Percentiles rank a stretch among this genome's conserved stretches.
Conservation (phyloP, 2,113 vertebrate species). For the Chiloscyllium plagiosum region DNA sequence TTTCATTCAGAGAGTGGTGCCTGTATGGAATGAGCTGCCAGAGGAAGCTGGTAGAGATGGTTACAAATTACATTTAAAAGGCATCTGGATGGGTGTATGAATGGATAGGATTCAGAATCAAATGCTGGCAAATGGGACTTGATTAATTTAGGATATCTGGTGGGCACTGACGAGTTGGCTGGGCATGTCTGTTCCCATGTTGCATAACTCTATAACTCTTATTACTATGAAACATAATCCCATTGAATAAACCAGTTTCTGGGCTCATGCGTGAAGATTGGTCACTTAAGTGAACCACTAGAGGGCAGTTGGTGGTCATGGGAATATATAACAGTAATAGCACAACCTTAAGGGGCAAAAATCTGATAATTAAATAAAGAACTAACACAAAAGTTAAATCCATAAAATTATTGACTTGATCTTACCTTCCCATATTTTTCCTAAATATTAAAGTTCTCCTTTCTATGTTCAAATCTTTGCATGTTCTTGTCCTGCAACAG, state of each 20-base stretch:
- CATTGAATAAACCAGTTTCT: not conserved
- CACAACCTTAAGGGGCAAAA: not conserved
- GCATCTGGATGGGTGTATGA: no score
- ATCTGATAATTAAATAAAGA: not conserved
- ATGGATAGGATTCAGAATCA: no score
- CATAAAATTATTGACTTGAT: not conserved
- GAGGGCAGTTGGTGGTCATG: not conserved
- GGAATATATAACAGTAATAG: not conserved
- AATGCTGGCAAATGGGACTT: no score
- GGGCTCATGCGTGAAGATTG: not conserved
- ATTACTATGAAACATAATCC: not conserved
- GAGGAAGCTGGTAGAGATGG: no score
- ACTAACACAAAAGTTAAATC: not conserved
- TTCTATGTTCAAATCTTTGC: not conserved
- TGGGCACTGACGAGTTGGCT: no score
- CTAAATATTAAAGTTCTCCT: not conserved
- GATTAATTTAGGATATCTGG: no score
- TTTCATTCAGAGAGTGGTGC: no score
- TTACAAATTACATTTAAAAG: no score
- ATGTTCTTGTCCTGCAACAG: not conserved
- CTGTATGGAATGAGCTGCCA: no score
- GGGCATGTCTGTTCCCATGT: no score
- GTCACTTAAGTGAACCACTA: not conserved
- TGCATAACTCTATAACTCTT: no score
- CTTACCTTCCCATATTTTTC: not conserved